Evolutionary conservation across 2,888 invertebrate genomes (phyloP).

Genomic region (Nebria salina): DNA sequence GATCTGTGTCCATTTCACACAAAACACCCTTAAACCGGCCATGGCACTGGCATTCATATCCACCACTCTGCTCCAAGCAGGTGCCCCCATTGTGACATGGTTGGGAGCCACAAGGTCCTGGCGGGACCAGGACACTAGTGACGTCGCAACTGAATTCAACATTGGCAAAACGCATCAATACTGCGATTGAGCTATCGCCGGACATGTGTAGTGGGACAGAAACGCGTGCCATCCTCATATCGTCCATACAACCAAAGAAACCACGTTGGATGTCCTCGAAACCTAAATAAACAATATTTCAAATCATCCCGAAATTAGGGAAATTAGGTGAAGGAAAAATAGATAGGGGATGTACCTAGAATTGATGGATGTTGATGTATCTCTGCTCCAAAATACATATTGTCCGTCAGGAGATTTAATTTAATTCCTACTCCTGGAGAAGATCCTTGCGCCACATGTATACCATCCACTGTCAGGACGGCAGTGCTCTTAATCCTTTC

Average conservation of each 20-base stretch:
- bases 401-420: conserved; percentile 84
- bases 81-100: conserved; percentile 82
- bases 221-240: conserved; percentile 79
- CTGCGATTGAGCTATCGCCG: conserved; percentile 71
- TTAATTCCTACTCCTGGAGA: conserved; percentile 85
- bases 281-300: conserved; percentile 55
- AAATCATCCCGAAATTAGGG: too few species aligned
- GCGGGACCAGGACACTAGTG: conserved; percentile 66
- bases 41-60: conserved; percentile 83
- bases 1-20: conserved; percentile 88
- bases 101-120: conserved; percentile 78
- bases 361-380: conserved; percentile 80
- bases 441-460: conserved; percentile 75
- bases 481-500: conserved; percentile 85
- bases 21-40: conserved; percentile 78
- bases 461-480: conserved; percentile 81
- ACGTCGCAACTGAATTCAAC: conserved; percentile 77
- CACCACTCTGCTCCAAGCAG: conserved; percentile 71
- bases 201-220: conserved; percentile 79
- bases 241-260: conserved; percentile 92
- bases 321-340: too few species aligned
- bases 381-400: conserved; percentile 86
- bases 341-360: conserved; percentile 59
- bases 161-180: conserved; percentile 73
- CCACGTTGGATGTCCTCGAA: conserved; percentile 84